phyloP scores from a whole-genome alignment of 2,113 vertebrate species.

The Gorsachius goisagi region DNA sequence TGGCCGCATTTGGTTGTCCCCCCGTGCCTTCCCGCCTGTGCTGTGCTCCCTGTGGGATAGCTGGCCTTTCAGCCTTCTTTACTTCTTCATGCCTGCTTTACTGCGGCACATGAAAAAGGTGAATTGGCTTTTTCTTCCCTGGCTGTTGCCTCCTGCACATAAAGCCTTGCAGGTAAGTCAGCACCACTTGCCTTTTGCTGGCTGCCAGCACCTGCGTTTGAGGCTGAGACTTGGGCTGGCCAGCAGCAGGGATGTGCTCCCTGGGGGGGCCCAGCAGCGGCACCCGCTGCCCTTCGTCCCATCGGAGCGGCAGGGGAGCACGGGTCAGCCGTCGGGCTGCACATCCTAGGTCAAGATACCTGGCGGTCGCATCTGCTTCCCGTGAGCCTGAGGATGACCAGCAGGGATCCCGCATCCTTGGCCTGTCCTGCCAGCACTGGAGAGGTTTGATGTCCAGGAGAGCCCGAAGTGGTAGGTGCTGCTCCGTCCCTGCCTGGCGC shows the following conservation, averaged over 20 bases:
- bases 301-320: fast-evolving
- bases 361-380: background rate
- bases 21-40: background rate
- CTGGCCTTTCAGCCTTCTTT: background rate
- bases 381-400: fast-evolving
- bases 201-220: background rate
- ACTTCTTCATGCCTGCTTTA: background rate
- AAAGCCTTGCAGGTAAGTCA: background rate
- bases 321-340: fast-evolving
- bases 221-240: background rate
- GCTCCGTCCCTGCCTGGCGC: background rate
- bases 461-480: fast-evolving
- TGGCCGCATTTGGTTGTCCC: fast-evolving
- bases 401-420: background rate
- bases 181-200: background rate
- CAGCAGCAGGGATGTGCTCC: background rate
- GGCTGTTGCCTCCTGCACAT: background rate
- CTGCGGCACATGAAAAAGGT: background rate
- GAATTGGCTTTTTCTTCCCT: background rate
- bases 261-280: background rate
- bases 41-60: background rate
- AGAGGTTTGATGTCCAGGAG: background rate
- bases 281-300: background rate
- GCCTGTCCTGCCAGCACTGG: no score
- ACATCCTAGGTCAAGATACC: background rate